Percentiles rank a stretch among this genome's conserved stretches.
Evolutionary conservation across 2,888 invertebrate species (phyloP).

Genomic region (Chalcosyrphus nemorum): DNA sequence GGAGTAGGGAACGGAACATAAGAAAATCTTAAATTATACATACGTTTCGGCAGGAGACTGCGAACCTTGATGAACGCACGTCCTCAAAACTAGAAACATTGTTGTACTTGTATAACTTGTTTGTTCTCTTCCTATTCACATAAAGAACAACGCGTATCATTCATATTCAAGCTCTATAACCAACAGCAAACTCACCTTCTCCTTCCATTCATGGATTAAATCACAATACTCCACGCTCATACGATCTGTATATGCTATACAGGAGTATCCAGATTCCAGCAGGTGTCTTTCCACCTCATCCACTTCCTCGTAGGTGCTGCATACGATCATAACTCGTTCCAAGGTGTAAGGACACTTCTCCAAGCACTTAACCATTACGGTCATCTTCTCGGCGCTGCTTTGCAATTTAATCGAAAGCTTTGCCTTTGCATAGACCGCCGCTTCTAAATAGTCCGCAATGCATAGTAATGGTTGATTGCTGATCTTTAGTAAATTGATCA

Average conservation of each 20-base stretch:
- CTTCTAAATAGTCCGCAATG: conserved; percentile 89
- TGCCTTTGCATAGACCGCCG: conserved; percentile 87
- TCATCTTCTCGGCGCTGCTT: conserved; percentile 74
- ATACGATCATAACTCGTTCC: conserved; percentile 85
- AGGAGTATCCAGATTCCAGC: conserved; percentile 71
- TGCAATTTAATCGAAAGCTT: conserved; percentile 82
- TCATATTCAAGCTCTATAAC: background rate
- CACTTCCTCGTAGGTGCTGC: conserved; percentile 84
- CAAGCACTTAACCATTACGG: conserved; percentile 28
- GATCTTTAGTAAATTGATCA: conserved; percentile 83
- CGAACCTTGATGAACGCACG: background rate
- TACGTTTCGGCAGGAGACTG: background rate
- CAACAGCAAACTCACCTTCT: conserved; percentile 63
- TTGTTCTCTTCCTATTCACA: background rate
- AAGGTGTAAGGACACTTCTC: conserved; percentile 81
- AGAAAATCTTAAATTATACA: background rate
- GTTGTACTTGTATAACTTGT: background rate
- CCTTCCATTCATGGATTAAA: conserved; percentile 75
- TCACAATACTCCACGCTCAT: conserved; percentile 56
- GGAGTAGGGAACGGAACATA: too few relatives aligned
- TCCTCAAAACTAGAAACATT: background rate
- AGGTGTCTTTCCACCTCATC: conserved; percentile 78
- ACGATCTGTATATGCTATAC: conserved; percentile 71
- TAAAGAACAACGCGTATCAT: too few relatives aligned
- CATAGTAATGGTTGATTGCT: conserved; percentile 85